Conservation (phyloP, 2,797 vertebrate genomes). For the Mormyrus hasselquistii region DNA sequence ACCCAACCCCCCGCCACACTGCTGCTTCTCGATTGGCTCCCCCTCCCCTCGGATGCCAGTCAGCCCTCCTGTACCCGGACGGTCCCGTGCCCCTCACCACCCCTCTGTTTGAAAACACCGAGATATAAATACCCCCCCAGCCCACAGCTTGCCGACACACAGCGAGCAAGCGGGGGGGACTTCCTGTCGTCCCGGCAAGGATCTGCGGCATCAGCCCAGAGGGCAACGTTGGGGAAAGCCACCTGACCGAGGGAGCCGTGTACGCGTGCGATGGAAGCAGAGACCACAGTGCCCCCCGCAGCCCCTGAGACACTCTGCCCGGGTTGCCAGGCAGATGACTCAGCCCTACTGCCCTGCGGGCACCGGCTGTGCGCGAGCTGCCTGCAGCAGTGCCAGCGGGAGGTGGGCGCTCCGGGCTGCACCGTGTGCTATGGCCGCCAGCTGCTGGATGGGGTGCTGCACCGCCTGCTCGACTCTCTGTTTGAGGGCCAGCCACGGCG, state of each 20-base stretch:
- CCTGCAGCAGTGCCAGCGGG: conserved; percentile 52
- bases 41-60: neutral
- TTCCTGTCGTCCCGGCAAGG: neutral
- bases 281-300: conserved; percentile 17
- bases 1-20: neutral
- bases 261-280: neutral
- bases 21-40: neutral
- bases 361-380: conserved; percentile 70
- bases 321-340: conserved; percentile 61
- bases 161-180: neutral
- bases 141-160: neutral
- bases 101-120: neutral
- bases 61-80: neutral
- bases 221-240: neutral
- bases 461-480: conserved; percentile 42
- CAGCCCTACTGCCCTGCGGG: conserved; percentile 62
- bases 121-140: neutral
- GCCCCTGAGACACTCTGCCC: conserved; percentile 49
- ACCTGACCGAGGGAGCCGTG: neutral
- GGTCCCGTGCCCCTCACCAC: neutral
- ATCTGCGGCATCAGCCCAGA: neutral
- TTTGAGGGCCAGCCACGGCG: conserved; percentile 45
- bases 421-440: conserved; percentile 62
- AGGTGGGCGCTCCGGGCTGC: conserved; percentile 47
- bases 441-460: conserved; percentile 46